Evolutionary conservation across 2,797 vertebrate genomes (phyloP), one percentile per base, ranked within the genome.

Genomic region (Myotis vivesi): DNA sequence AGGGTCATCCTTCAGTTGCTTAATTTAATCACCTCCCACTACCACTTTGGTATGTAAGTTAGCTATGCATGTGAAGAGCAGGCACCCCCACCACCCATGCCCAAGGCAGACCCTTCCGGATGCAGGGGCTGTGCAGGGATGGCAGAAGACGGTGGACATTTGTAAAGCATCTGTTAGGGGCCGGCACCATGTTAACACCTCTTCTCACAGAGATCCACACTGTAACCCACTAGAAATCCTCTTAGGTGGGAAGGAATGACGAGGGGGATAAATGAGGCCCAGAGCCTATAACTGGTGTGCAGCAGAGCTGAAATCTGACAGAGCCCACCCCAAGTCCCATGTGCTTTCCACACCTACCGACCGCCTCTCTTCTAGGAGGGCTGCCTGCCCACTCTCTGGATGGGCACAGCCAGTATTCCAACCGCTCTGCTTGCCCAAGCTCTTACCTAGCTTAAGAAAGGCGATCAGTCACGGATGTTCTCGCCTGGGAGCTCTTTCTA

Each of bases 371-470:
- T 81, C 62, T 49, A 13, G 8, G 6, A 66, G 91, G 85, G 22
- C 13, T 19, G 9, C 93, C 64, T 22, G 23, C 38, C 62, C 7
- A 38, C 19, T 66, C 15, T n/a, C 17, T 69, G 23, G 1, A 59
- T 49, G 76, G 41, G 49, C 75, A 57, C 17, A 77, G 16, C 19
- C 41, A 3, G 22, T 8, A 10, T 23, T 79, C 80, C 22, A 87
- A 72, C 33, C 30, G 41, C 53, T 25, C 10, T 5, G 44, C 59
- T 36, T 30, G 41, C 23, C 79, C 36, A 30, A 28, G 28, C 44
- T 69, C 92, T 92, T 82, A 94, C 41, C 87, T 36, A 68, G 30
- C 11, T 92, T 79, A 68, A 88, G 96, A 94, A 95, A 92, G 30
- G 68, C 44, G 51, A 76, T 49, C 73, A 89, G 36, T 19, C 71